Conservation (phyloP, 2,797 vertebrate species). For the Galaxias olidus region DNA sequence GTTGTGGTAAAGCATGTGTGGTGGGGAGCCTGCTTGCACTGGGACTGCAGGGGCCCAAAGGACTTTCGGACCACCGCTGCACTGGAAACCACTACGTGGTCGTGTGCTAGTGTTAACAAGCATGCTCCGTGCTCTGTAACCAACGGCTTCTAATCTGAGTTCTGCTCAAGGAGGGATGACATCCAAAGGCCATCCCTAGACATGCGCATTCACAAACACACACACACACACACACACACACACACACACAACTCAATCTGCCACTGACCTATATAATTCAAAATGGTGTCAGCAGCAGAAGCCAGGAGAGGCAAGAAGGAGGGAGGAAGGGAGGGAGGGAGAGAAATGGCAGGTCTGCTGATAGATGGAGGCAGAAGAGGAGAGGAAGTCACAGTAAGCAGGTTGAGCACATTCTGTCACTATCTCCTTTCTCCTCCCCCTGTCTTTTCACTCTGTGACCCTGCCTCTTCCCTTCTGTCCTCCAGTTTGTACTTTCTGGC, state of each 20-base stretch:
- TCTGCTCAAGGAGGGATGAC: conserved; percentile 31
- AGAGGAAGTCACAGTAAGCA: conserved; percentile 37
- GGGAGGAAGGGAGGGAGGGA: conserved; percentile 12
- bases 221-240: conserved; percentile 36
- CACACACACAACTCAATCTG: no score
- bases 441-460: conserved; percentile 28
- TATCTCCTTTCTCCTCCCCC: conserved; percentile 52
- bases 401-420: conserved; percentile 48
- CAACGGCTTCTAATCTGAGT: not conserved
- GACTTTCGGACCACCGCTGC: not conserved
- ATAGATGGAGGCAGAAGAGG: conserved; percentile 6
- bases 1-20: no score
- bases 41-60: conserved; percentile 16
- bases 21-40: conserved; percentile 37
- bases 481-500: not conserved
- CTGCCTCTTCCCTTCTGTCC: conserved; percentile 1
- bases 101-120: conserved; percentile 14
- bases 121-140: not conserved
- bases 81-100: conserved; percentile 17
- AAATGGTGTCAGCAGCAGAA: conserved; percentile 65
- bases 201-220: not conserved
- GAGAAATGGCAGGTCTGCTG: conserved; percentile 12
- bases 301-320: conserved; percentile 36
- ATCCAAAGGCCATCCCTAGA: conserved; percentile 13
- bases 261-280: conserved; percentile 77